These are phyloP conservation scores for Chaunax sp. DNA, from an alignment of 2,797 vertebrate species.

Conservation along the genomic window DNA sequence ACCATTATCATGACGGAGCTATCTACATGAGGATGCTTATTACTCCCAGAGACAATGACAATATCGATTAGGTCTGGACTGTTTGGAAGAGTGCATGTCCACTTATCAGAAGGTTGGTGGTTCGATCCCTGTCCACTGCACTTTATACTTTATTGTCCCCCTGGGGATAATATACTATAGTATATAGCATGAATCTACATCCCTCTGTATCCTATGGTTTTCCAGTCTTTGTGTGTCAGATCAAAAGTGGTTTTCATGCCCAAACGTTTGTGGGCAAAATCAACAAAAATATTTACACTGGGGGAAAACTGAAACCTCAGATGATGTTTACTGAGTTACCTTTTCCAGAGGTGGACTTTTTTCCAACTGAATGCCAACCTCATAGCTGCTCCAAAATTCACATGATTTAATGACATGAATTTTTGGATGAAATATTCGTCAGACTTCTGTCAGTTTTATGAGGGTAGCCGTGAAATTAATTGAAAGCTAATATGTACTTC, in stretches of 20 bases:
- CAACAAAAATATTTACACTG: constrained; percentile 6
- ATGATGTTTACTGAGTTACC: neutral
- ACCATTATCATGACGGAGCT: neutral
- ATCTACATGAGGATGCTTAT: neutral
- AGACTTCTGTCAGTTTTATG: neutral
- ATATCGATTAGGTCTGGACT: neutral
- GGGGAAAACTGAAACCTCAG: neutral
- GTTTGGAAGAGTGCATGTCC: no score
- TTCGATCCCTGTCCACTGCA: no score
- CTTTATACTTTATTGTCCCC: no score
- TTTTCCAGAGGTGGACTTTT: neutral
- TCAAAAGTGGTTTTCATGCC: constrained; percentile 2
- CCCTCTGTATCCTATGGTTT: no score
- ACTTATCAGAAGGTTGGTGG: no score
- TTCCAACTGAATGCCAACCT: neutral
- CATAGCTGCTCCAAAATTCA: neutral
- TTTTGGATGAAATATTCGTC: neutral
- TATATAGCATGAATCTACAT: no score
- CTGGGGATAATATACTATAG: no score
- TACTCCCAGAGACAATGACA: neutral
- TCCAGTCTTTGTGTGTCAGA: neutral
- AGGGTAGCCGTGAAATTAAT: neutral
- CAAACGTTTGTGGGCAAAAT: neutral
- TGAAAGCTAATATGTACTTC: constrained; percentile 27
- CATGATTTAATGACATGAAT: neutral